Conservation (phyloP, 2,113 vertebrate genomes). For the Sapajus apella region DNA sequence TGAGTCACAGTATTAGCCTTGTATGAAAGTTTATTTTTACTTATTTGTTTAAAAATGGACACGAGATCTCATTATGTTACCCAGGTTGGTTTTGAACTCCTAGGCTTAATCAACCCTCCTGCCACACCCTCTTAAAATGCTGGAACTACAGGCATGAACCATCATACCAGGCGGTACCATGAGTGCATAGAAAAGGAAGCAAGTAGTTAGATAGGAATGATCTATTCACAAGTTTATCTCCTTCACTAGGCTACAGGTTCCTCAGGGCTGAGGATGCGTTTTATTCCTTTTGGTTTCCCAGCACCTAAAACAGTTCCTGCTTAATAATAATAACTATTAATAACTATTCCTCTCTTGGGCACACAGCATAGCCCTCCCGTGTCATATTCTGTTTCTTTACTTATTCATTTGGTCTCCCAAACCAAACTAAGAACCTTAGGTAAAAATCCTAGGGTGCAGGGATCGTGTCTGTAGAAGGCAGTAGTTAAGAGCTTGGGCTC, state of each 20-base stretch:
- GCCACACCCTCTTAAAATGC: background rate
- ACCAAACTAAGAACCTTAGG: background rate
- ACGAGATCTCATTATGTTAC: too few species aligned
- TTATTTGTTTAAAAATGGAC: too few species aligned
- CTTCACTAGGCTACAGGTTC: background rate
- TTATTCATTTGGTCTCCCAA: background rate
- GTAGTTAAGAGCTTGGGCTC: background rate
- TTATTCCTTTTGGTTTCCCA: too few species aligned
- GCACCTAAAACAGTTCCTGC: background rate
- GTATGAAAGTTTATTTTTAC: too few species aligned
- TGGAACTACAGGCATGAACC: background rate
- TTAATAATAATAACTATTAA: background rate
- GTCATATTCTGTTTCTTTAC: background rate
- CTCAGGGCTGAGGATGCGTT: background rate
- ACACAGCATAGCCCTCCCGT: background rate
- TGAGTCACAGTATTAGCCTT: too few species aligned
- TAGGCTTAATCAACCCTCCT: background rate
- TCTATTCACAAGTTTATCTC: background rate
- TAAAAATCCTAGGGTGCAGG: background rate
- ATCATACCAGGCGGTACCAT: background rate
- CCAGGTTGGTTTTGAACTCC: background rate
- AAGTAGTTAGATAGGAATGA: background rate
- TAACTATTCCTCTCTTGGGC: background rate
- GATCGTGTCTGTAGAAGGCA: background rate
- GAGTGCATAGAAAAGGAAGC: background rate